Percentiles rank a stretch among this genome's conserved stretches.
phyloP scores from a whole-genome alignment of 2,888 invertebrate species.

The Nomada ferruginata region DNA sequence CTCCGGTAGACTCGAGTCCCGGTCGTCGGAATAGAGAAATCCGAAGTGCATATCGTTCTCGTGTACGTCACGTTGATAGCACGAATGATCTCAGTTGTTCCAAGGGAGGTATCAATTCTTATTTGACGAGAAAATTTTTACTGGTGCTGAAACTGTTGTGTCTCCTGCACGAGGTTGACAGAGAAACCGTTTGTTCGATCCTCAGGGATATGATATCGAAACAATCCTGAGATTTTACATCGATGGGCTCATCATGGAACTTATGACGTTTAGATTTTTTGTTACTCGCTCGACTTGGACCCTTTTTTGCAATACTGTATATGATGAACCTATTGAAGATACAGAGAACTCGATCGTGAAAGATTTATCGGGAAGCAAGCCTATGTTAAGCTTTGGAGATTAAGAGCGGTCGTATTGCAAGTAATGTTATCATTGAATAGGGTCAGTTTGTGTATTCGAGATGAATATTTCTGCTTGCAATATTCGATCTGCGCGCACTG shows the following conservation, averaged over 20 bases:
- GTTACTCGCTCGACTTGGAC: too few species aligned
- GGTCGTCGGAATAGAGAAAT: neutral
- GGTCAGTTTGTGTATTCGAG: conserved; percentile 18
- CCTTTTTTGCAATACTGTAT: too few species aligned
- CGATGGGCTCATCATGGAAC: too few species aligned
- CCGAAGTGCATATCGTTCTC: neutral
- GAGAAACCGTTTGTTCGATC: conserved; percentile 35
- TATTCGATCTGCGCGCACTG: neutral
- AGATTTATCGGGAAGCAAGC: neutral
- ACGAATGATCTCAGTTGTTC: neutral
- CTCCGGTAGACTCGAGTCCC: neutral
- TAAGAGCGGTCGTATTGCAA: conserved; percentile 13
- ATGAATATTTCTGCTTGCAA: neutral
- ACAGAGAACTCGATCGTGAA: conserved; percentile 33
- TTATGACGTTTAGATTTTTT: too few species aligned
- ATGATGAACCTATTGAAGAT: neutral
- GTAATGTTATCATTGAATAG: conserved; percentile 37
- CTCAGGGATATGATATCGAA: conserved; percentile 31
- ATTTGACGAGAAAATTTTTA: neutral
- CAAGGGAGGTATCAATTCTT: conserved; percentile 4
- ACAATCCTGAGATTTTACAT: neutral
- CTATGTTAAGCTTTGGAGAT: neutral
- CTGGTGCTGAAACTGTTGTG: conserved; percentile 12
- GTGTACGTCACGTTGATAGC: conserved; percentile 1
- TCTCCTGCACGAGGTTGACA: conserved; percentile 14